phyloP scores from a whole-genome alignment of 1,140 invertebrate species.

The Drosophila parvula region DNA sequence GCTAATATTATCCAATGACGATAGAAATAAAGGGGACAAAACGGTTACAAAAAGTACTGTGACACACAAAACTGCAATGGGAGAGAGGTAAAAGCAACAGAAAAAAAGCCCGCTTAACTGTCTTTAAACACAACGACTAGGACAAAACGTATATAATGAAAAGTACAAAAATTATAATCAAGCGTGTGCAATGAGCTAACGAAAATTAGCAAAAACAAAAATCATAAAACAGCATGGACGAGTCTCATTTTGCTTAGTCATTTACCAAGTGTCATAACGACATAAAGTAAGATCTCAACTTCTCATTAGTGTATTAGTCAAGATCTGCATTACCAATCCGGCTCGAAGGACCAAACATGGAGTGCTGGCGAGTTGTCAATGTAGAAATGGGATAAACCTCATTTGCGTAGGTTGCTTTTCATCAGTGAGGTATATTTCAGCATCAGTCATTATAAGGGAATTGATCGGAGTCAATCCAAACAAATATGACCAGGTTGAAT shows the following conservation, averaged over 20 bases:
- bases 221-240: not conserved
- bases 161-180: constrained; percentile 54
- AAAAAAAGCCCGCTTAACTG: constrained; percentile 27
- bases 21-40: constrained; percentile 51
- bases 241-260: not conserved
- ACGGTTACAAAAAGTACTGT: constrained; percentile 24
- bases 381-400: too few species aligned
- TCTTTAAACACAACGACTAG: constrained; percentile 39
- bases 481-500: too few species aligned
- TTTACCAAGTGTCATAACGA: constrained; percentile 2
- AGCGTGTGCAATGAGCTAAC: constrained; percentile 42
- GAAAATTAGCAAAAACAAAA: constrained; percentile 18
- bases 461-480: too few species aligned
- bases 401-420: too few species aligned
- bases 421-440: too few species aligned
- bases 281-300: not conserved
- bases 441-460: too few species aligned
- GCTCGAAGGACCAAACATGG: too few species aligned
- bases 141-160: constrained; percentile 48
- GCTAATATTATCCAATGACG: constrained; percentile 31
- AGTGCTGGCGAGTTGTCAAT: too few species aligned
- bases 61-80: constrained; percentile 42
- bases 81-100: constrained; percentile 14
- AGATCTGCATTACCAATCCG: not conserved
- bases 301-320: not conserved